Evolutionary conservation across 2,888 invertebrate species (phyloP), one percentile per base, ranked within the genome.

Genomic region (Oscheius sp.): DNA sequence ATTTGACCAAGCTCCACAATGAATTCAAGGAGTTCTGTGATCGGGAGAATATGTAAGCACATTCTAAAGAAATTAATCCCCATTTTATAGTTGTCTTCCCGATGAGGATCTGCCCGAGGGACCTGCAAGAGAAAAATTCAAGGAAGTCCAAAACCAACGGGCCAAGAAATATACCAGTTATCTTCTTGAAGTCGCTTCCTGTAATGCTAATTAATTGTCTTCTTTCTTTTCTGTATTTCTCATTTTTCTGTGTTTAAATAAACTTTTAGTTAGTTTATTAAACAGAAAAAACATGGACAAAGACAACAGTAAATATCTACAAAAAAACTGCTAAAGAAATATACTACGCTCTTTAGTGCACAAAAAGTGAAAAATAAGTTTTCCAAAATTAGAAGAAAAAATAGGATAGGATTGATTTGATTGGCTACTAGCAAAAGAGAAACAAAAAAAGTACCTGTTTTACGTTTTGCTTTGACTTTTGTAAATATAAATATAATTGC

Each of bases 61-160:
- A 6, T 1, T 53, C 23, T 18, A 29, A 1, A 3, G 25, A 3
- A n/a, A n/a, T 16, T 27, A 21, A 21, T 1, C 16, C 23, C 12
- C 21, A 43, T 18, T 69, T 69, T 55, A 35, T 69, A 81, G 81
- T n/a, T 82, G 82, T 53, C 76, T 82, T 21, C 77, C 82, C n/a
- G 75, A 78, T n/a, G 82, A 82, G 52, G 82, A 82, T 55, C 79
- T 82, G 43, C 78, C 80, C 6, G 75, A 69, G 43, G 76, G 79
- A 49, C 59, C 76, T 18, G 75, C 77, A 49, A 76, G 76, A 21
- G 80, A 77, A 46, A 77, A 75, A 25, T 75, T 82, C 72, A 58
- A 80, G 64, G 72, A 72, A 12, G 63, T 82, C 13, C 82, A 82
- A 55, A 76, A 77, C 56, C 46, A 66, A n/a, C 25, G 77, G 16